Evolutionary conservation across 2,888 invertebrate species (phyloP).

Genomic region (Podabrus alpinus): DNA sequence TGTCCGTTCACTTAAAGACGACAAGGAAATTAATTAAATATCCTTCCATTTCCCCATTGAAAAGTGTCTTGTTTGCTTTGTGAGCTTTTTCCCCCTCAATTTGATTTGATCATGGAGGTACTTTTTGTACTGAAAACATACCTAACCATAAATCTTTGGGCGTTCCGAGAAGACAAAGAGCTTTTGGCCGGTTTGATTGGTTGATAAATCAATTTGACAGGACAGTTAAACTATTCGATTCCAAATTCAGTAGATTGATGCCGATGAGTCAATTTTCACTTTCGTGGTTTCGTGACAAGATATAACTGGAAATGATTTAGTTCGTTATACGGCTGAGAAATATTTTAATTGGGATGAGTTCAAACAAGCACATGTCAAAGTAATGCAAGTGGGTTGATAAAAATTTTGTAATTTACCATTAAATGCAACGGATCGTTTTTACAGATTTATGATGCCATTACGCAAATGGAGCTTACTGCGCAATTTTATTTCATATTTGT

Average conservation of each 20-base stretch:
- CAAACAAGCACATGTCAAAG: background rate
- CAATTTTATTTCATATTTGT: background rate
- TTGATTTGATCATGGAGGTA: background rate
- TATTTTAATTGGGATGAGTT: background rate
- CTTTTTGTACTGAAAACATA: background rate
- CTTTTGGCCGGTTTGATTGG: too few species aligned
- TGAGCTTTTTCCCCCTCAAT: background rate
- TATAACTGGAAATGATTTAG: background rate
- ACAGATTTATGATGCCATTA: background rate
- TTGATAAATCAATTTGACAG: too few species aligned
- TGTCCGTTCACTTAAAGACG: background rate
- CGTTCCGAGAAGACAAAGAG: background rate
- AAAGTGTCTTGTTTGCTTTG: background rate
- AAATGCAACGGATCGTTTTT: background rate
- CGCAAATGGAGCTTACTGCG: background rate
- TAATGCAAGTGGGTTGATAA: background rate
- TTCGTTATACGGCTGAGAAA: background rate
- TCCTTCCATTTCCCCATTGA: background rate
- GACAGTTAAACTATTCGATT: background rate
- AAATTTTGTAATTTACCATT: background rate
- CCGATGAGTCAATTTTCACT: background rate
- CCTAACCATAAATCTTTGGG: background rate
- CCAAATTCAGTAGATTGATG: background rate
- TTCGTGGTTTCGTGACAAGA: background rate
- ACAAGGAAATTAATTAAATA: background rate